Percentiles rank a stretch among this genome's conserved stretches.
Evolutionary conservation across 2,113 vertebrate species (phyloP).

Genomic region (Haliaeetus leucogaster): DNA sequence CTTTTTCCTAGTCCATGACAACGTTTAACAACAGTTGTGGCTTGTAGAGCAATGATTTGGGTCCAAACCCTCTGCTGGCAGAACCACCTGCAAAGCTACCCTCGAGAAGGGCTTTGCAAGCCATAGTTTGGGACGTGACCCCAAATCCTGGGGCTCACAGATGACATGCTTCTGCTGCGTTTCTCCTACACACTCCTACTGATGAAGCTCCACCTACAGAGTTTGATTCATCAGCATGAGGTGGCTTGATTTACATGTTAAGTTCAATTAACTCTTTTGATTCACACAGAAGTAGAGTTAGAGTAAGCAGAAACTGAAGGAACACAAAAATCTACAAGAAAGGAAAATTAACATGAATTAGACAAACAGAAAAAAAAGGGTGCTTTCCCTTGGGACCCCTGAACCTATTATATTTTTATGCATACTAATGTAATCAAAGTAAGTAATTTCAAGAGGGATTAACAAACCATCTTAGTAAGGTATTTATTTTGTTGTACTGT

Average conservation of each 20-base stretch:
- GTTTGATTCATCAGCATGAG: conserved; percentile 18
- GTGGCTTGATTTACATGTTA: background rate
- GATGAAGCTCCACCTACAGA: background rate
- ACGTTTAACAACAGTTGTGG: background rate
- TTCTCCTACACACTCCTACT: background rate
- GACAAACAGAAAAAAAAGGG: background rate
- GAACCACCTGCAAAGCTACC: background rate
- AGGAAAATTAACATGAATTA: background rate
- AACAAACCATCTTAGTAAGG: background rate
- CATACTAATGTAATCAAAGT: background rate
- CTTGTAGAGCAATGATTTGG: background rate
- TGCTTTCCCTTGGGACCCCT: background rate
- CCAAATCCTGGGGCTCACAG: background rate
- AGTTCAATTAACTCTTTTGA: background rate
- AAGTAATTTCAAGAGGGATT: background rate
- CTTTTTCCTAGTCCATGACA: background rate
- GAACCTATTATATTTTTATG: background rate
- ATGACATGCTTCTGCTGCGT: background rate
- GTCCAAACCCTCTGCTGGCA: background rate
- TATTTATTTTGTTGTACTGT: background rate
- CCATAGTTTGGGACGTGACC: background rate
- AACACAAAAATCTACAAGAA: background rate
- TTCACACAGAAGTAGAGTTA: background rate
- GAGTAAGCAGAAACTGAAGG: background rate
- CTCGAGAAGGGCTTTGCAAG: background rate